A percentile compares a stretch with the other conserved stretches of the same genome.
Conservation (phyloP, 1,140 invertebrate genomes). For the Trichonephila clavata region DNA sequence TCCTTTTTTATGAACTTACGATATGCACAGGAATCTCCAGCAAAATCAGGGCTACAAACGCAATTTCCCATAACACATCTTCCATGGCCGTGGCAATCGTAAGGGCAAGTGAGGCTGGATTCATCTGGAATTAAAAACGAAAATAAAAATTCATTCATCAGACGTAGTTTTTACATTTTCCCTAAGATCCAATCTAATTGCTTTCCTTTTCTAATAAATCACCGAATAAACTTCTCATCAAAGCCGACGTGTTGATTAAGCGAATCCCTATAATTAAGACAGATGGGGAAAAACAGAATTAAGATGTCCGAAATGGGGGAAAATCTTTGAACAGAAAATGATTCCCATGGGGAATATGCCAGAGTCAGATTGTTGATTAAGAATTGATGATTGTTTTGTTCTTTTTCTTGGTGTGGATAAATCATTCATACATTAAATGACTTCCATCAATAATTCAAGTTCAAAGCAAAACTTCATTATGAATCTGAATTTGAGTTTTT, state of each 20-base stretch:
- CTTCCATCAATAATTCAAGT: too few species aligned
- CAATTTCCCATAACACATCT: slow-evolving; percentile 97
- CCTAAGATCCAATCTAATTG: neutral
- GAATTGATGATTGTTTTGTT: neutral
- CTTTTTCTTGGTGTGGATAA: neutral
- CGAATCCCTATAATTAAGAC: slow-evolving; percentile 26
- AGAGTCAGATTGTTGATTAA: neutral
- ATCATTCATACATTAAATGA: neutral
- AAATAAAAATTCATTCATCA: neutral
- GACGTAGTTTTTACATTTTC: neutral
- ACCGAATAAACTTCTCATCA: neutral
- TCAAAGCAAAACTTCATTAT: too few species aligned
- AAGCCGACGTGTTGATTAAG: neutral
- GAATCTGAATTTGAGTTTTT: too few species aligned
- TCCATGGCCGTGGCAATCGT: slow-evolving; percentile 96
- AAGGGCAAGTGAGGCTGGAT: slow-evolving; percentile 85
- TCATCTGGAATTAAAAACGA: slow-evolving; percentile 75
- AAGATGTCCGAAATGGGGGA: neutral
- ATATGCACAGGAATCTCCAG: slow-evolving; percentile 93
- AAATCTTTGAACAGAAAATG: neutral
- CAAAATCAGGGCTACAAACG: slow-evolving; percentile 96
- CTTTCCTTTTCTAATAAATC: slow-evolving; percentile 5
- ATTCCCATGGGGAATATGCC: neutral
- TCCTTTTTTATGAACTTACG: slow-evolving; percentile 85
- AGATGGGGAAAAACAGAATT: slow-evolving; percentile 8